A percentile compares a stretch with the other conserved stretches of the same genome.
These are phyloP conservation scores for Elgaria multicarinata DNA, from an alignment of 2,113 vertebrate species.

Conservation along the genomic window DNA sequence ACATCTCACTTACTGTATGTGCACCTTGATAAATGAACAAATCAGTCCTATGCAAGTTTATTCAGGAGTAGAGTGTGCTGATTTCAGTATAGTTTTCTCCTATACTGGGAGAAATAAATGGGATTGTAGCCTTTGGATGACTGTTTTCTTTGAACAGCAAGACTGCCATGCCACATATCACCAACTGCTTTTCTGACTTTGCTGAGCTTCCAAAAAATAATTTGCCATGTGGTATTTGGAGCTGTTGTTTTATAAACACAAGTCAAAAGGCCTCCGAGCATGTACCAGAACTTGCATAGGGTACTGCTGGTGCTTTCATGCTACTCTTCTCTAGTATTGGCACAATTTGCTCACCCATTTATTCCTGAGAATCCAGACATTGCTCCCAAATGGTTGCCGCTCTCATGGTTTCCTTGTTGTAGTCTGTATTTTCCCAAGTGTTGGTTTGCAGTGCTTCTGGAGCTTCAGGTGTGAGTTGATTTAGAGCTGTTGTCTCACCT, in stretches of 20 bases:
- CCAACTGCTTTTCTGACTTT: neutral
- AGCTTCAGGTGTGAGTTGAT: neutral
- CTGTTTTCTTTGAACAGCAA: neutral
- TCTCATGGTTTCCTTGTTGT: neutral
- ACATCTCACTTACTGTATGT: slow-evolving; percentile 25
- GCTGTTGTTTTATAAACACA: neutral
- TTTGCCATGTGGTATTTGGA: neutral
- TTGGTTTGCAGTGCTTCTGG: neutral
- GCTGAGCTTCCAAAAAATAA: neutral
- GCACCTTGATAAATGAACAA: neutral
- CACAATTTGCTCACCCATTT: neutral
- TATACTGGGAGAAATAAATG: too few species aligned
- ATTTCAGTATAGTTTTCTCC: neutral
- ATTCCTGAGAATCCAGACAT: neutral
- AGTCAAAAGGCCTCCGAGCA: neutral
- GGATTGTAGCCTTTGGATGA: neutral
- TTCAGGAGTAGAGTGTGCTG: neutral
- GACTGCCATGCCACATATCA: neutral
- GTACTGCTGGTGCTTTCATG: neutral
- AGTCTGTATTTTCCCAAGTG: neutral
- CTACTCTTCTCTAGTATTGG: neutral
- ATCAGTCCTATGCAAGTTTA: too few species aligned
- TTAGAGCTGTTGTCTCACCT: neutral
- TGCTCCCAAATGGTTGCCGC: neutral
- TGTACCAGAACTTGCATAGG: neutral